These are phyloP conservation scores for Bombyx mori DNA, from an alignment of 1,140 invertebrate species.

Conservation along the genomic window ASM3026992v2 NC_085128.1:8837501-8838000, in stretches of 20 bases:
- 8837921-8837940: no score
- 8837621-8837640: conserved; percentile 12
- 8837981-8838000: no score
- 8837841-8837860: no score
- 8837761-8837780: neutral
- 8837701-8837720: conserved; percentile 49
- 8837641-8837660: conserved; percentile 10
- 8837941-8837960: no score
- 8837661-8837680: conserved; percentile 41
- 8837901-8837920: no score
- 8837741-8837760: conserved; percentile 27
- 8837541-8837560: conserved; percentile 30
- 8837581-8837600: conserved; percentile 29
- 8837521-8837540: conserved; percentile 68
- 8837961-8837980: no score
- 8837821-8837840: no score
- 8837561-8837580: conserved; percentile 51
- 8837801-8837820: no score
- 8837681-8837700: conserved; percentile 45
- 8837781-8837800: conserved; percentile 18
- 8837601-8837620: conserved; percentile 17
- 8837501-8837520: conserved; percentile 57
- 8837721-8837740: conserved; percentile 53
- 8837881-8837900: no score
- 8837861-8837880: no score